Conservation (phyloP, 2,888 invertebrate species). For the Gymnoscelis rufifasciata region DNA sequence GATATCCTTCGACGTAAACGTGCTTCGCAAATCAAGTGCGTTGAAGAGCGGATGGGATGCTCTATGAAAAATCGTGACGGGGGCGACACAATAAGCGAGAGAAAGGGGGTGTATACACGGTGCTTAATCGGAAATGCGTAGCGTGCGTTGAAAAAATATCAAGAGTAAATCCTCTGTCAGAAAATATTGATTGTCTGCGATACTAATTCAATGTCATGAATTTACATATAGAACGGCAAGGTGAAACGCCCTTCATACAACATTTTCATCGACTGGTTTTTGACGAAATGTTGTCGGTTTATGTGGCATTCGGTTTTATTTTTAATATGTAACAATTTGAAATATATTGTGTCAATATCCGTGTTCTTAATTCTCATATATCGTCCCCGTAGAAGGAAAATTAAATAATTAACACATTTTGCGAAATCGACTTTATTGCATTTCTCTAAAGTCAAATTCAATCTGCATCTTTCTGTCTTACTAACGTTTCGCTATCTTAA, state of each 20-base stretch:
- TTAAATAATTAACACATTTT: no score
- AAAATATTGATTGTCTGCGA: conserved; percentile 18
- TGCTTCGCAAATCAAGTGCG: conserved; percentile 76
- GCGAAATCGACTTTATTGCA: no score
- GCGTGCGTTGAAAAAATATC: conserved; percentile 32
- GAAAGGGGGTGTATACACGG: conserved; percentile 54
- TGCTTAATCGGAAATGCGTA: conserved; percentile 68
- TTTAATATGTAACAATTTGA: no score
- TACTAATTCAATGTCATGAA: conserved; percentile 35
- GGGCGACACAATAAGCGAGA: conserved; percentile 67
- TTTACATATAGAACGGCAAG: conserved; percentile 31
- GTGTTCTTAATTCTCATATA: no score
- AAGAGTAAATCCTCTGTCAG: conserved; percentile 17
- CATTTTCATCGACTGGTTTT: conserved; percentile 12
- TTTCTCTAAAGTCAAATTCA: no score
- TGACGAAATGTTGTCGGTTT: conserved; percentile 9
- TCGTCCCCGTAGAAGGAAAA: no score
- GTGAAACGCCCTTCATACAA: conserved; percentile 24
- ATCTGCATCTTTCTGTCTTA: no score
- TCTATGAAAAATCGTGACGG: conserved; percentile 75
- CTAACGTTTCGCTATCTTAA: no score
- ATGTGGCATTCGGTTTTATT: not conserved
- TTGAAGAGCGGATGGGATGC: conserved; percentile 67
- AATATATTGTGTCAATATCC: no score
- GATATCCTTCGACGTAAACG: conserved; percentile 48